Evolutionary conservation across 2,113 vertebrate genomes (phyloP), one percentile per base, ranked within the genome.

Genomic region (Neopipo cinnamomea): DNA sequence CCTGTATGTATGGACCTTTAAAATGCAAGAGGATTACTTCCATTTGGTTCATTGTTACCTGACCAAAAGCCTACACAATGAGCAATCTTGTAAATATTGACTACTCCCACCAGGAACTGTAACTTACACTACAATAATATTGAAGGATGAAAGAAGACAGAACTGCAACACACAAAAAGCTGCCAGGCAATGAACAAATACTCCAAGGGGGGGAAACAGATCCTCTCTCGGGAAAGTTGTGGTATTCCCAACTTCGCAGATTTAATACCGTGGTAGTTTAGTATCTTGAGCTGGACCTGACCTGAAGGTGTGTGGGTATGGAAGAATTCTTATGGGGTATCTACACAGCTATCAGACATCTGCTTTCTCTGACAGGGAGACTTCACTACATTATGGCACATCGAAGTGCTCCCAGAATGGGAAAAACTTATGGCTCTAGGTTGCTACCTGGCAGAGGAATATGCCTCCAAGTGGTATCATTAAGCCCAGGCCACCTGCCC

Each of bases 81-180:
- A 92, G 63, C 1, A 1, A 71, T 92, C 59, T 75, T 95, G 71
- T 91, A 93, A 93, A 83, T 61, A 95, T 41, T 91, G 88, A 85
- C 79, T 87, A 39, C 39, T 62, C 62, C 56, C 62, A 92, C 28
- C 14, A 71, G 67, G 44, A 87, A 91, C 20, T 53, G 3, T 55
- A 92, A 90, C 52, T 82, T 72, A 68, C 13, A 74, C 28, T 7
- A 8, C 31, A 74, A 49, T 70, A 71, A 47, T 63, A 70, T 2
- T 46, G 75, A 91, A 86, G 3, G 20, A 82, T 46, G 47, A 87
- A 87, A 85, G 62, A 52, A 93, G 50, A 42, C 72, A 78, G 55
- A 85, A 68, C 61, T 56, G 49, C 63, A 74, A 62, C n/a, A 76
- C 31, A 79, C 39, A 95, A 87, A 93, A 94, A 86, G 33, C 73